Conservation (phyloP, 64 coral and sea anemone species). For the Pocillopora verrucosa region DNA sequence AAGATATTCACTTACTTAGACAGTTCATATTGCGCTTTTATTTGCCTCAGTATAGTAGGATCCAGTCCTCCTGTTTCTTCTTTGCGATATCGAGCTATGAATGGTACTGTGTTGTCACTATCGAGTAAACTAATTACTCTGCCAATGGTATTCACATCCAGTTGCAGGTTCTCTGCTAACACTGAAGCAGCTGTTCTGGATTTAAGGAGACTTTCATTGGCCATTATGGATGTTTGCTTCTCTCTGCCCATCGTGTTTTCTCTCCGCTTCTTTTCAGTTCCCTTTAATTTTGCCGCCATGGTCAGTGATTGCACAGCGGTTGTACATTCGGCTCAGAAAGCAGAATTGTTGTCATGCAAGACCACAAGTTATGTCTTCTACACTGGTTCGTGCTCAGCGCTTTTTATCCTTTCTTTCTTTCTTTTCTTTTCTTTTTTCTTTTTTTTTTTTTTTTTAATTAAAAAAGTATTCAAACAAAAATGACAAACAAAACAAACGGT, state of each 20-base stretch:
- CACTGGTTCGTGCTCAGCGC: no score
- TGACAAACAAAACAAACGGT: no score
- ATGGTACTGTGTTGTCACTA: slow-evolving; percentile 86
- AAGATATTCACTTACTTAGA: slow-evolving; percentile 41
- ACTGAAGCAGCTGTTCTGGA: slow-evolving; percentile 1
- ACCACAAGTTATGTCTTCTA: no score
- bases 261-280: no score
- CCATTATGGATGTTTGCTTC: background rate
- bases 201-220: background rate
- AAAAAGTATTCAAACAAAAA: no score
- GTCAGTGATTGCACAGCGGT: no score
- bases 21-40: slow-evolving; percentile 63
- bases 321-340: no score
- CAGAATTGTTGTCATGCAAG: no score
- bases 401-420: no score
- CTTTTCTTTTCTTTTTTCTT: no score
- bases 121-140: slow-evolving; percentile 67
- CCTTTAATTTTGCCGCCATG: no score
- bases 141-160: slow-evolving; percentile 11
- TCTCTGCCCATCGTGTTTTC: background rate
- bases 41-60: slow-evolving; percentile 59
- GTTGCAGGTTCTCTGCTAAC: slow-evolving; percentile 51
- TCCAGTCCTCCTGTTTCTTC: slow-evolving; percentile 77
- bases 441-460: no score
- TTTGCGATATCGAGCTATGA: slow-evolving; percentile 95